These are phyloP conservation scores for Zaprionus ghesquierei DNA, from an alignment of 1,140 invertebrate species.

Conservation along the genomic window DNA sequence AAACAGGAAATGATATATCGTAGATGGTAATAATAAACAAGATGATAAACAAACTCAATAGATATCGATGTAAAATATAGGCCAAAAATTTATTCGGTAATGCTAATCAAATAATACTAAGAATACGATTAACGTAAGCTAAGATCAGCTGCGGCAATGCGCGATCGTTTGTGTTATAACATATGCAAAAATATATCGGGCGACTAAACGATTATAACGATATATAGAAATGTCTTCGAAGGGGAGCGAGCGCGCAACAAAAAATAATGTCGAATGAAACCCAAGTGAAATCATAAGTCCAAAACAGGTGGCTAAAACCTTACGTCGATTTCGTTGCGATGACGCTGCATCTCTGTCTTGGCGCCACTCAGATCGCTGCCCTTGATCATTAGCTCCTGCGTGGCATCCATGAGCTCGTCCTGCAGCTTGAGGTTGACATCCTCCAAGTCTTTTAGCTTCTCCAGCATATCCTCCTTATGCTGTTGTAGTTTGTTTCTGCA, in stretches of 20 bases:
- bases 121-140: conserved; percentile 44
- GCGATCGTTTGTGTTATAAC: conserved; percentile 47
- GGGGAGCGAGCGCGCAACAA: conserved; percentile 54
- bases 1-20: conserved; percentile 26
- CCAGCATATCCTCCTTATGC: conserved; percentile 82
- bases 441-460: conserved; percentile 84
- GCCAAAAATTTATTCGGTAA: conserved; percentile 38
- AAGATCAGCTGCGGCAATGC: conserved; percentile 29
- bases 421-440: conserved; percentile 83
- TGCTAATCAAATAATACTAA: conserved; percentile 49
- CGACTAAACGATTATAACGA: conserved; percentile 49
- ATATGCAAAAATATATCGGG: conserved; percentile 62
- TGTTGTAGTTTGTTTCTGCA: conserved; percentile 80
- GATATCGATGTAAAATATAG: conserved; percentile 23
- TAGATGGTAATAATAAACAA: conserved; percentile 1
- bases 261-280: conserved; percentile 22
- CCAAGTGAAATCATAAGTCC: conserved; percentile 17
- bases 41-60: conserved; percentile 5
- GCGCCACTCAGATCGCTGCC: conserved; percentile 83
- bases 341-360: conserved; percentile 83
- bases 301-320: conserved; percentile 66
- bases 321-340: conserved; percentile 84
- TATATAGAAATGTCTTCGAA: conserved; percentile 80
- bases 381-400: conserved; percentile 83
- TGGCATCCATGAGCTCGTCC: conserved; percentile 84